phyloP scores from a whole-genome alignment of 2,888 invertebrate genomes.

The Amiota communis region DNA sequence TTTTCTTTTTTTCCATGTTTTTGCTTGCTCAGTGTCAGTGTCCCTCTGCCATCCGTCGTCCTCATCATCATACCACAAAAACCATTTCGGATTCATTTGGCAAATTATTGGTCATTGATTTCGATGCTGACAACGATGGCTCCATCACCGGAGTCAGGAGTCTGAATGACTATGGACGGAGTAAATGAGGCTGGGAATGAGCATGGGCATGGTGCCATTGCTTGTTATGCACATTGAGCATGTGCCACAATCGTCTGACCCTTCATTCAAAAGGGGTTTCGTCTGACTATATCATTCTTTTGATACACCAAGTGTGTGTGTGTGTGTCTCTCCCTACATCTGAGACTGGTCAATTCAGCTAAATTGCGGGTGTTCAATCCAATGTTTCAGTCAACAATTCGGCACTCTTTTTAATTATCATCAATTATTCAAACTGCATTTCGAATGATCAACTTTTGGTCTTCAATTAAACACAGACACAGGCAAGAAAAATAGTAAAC shows the following conservation, averaged over 20 bases:
- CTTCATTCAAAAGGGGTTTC: background rate
- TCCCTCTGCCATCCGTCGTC: background rate
- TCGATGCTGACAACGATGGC: constrained; percentile 33
- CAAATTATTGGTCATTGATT: constrained; percentile 69
- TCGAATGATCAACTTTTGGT: constrained; percentile 72
- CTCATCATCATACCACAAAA: background rate
- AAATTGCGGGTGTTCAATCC: constrained; percentile 25
- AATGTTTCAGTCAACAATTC: constrained; percentile 34
- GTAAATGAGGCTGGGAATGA: constrained; percentile 9
- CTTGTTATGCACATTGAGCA: constrained; percentile 19
- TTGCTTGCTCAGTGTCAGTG: constrained; percentile 14
- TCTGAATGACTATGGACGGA: background rate
- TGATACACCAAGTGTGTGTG: background rate
- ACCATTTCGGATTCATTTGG: constrained; percentile 58
- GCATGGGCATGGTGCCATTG: constrained; percentile 27
- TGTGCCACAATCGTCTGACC: constrained; percentile 26
- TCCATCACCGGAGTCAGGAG: background rate
- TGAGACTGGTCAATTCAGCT: background rate
- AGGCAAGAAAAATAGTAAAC: constrained; percentile 31
- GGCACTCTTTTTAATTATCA: constrained; percentile 68
- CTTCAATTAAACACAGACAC: constrained; percentile 51
- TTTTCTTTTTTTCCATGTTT: constrained; percentile 37
- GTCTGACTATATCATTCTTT: constrained; percentile 8
- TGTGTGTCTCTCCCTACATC: constrained; percentile 9
- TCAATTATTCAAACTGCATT: constrained; percentile 73